Conservation (phyloP, 2,113 vertebrate species). For the Lycaon pictus region DNA sequence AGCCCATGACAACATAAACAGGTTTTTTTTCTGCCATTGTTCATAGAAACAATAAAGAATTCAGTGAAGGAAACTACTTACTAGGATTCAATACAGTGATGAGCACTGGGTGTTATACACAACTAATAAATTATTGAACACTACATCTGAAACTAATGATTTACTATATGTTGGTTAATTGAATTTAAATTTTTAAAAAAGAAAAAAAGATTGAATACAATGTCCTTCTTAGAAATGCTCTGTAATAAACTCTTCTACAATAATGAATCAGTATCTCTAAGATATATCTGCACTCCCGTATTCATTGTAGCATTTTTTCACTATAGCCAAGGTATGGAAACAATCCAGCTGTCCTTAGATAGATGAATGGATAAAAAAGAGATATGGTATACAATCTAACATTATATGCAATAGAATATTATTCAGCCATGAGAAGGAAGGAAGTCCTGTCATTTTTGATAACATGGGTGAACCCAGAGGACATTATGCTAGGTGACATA, state of each 20-base stretch:
- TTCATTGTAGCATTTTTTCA: neutral
- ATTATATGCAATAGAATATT: neutral
- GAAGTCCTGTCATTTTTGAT: neutral
- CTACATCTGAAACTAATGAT: no score
- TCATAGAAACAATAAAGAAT: neutral
- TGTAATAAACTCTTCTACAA: neutral
- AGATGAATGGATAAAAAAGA: neutral
- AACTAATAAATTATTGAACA: no score
- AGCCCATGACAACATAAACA: neutral
- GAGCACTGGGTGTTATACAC: no score
- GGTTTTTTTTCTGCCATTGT: neutral
- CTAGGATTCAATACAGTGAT: neutral
- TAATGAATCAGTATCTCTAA: neutral
- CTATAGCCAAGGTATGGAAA: neutral
- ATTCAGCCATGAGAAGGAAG: neutral
- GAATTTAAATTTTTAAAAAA: no score
- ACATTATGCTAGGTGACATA: neutral
- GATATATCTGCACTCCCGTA: neutral
- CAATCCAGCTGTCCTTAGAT: neutral
- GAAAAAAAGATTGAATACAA: neutral
- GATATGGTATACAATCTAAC: neutral
- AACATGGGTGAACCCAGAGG: neutral
- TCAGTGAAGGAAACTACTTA: neutral
- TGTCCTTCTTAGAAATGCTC: conserved; percentile 2
- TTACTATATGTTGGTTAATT: no score